Evolutionary conservation across 2,797 vertebrate species (phyloP), one percentile per base, ranked within the genome.

Genomic region (Falco rusticolus): DNA sequence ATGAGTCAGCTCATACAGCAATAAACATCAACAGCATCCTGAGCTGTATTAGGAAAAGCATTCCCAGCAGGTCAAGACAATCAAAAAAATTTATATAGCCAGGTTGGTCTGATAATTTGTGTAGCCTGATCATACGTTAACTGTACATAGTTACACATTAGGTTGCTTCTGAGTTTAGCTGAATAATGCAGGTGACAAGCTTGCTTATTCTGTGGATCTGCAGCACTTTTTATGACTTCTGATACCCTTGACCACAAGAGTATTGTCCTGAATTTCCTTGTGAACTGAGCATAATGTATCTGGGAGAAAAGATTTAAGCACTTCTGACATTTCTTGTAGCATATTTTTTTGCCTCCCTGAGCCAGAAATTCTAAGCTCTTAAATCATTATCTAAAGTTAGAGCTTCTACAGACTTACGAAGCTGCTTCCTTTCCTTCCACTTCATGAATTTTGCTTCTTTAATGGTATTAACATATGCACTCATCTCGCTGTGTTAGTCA

Each of bases 201-300:
- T 20, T 69, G 34, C 54, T 68, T 86, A 41, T 15, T 72, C 18
- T 34, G 41, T 39, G 59, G 29, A 16, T 72, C 63, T 90, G 63
- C 77, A 53, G 43, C 45, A 63, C 2, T 16, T 75, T 79, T 89
- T 63, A 19, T 59, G 34, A 51, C 77, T 48, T 19, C 64, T 80
- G 71, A 74, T 79, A 80, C 31, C 74, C 39, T 79, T 78, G 79
- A 66, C 64, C 87, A 74, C 68, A 43, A 78, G 75, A 41, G 57
- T 91, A 84, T 76, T 92, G 89, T 29, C 91, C 86, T 90, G 17
- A 81, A 92, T 96, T 94, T 91, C 71, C 53, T 61, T 80, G 26
- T 83, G 60, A 68, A 22, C 68, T 64, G 69, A 93, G 50, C 64
- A 48, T 64, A 70, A 57, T 50, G 53, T 84, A 4, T 66, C 56